Percentiles rank a stretch among this genome's conserved stretches.
phyloP scores from a whole-genome alignment of 2,113 vertebrate species.

The Aptenodytes forsteri region DNA sequence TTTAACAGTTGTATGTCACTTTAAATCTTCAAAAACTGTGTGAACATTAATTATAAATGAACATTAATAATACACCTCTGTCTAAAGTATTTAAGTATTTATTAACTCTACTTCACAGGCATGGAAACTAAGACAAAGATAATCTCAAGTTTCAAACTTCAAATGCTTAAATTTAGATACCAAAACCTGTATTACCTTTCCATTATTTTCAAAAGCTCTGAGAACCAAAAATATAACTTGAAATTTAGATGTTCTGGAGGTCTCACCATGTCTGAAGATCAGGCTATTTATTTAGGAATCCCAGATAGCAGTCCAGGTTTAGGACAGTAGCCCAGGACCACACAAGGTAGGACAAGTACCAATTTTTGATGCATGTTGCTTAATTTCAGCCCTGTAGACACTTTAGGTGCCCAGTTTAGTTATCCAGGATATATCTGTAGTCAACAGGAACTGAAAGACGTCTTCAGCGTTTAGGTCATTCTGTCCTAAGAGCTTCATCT shows the following conservation, averaged over 20 bases:
- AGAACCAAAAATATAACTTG: background rate
- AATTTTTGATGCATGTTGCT: background rate
- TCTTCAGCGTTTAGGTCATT: background rate
- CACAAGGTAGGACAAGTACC: background rate
- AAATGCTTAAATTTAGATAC: background rate
- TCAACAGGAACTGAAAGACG: background rate
- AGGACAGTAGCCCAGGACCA: background rate
- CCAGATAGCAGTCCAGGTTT: background rate
- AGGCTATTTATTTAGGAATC: background rate
- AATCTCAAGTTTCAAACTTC: conserved; percentile 25
- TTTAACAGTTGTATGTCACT: conserved; percentile 13
- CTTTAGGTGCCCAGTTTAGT: background rate
- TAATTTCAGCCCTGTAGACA: background rate
- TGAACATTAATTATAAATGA: conserved; percentile 53
- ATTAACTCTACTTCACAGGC: background rate
- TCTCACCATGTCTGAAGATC: background rate
- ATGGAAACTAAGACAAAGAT: background rate
- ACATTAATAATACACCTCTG: conserved; percentile 53
- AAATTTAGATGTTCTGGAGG: background rate
- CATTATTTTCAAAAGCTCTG: background rate
- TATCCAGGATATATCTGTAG: background rate
- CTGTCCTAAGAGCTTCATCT: background rate
- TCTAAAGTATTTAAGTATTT: conserved; percentile 56
- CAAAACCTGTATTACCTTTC: background rate
- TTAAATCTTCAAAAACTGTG: conserved; percentile 39